Evolutionary conservation across 2,888 invertebrate genomes (phyloP).

Genomic region (Andrena chrysosceles): DNA sequence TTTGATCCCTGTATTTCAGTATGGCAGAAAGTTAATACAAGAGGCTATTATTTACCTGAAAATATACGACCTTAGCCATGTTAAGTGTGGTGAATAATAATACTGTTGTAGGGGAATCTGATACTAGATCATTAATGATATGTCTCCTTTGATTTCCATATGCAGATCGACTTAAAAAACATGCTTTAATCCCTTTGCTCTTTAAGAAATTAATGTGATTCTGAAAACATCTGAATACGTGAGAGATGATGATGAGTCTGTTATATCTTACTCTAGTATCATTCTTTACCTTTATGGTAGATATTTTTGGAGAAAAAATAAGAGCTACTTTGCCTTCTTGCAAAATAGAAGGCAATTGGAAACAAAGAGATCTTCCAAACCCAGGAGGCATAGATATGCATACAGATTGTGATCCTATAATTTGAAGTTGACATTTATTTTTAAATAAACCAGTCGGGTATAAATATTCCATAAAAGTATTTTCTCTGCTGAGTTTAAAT

Average conservation of each 20-base stretch:
- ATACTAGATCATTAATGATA: slow-evolving; percentile 32
- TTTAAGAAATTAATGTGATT: slow-evolving; percentile 32
- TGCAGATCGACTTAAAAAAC: neutral
- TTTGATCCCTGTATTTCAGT: neutral
- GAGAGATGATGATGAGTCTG: neutral
- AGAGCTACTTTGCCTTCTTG: slow-evolving; percentile 17
- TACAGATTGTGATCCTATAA: slow-evolving; percentile 21
- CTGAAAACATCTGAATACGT: slow-evolving; percentile 27
- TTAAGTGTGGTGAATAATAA: slow-evolving; percentile 39
- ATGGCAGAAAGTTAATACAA: neutral
- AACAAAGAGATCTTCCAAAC: slow-evolving; percentile 39
- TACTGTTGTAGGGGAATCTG: slow-evolving; percentile 7
- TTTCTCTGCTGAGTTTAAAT: too few species aligned
- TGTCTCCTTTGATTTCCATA: neutral
- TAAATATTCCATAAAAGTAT: too few species aligned
- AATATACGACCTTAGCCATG: neutral
- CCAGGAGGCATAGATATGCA: slow-evolving; percentile 42
- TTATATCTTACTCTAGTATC: neutral
- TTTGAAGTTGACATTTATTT: neutral
- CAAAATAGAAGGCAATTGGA: slow-evolving; percentile 35
- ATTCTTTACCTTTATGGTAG: slow-evolving; percentile 33
- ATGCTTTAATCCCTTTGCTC: slow-evolving; percentile 31
- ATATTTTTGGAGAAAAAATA: slow-evolving; percentile 43
- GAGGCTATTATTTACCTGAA: slow-evolving; percentile 29
- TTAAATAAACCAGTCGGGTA: neutral